Percentiles rank a stretch among this genome's conserved stretches.
Conservation (phyloP, 1,140 invertebrate species). For the Lepidurus couesii region DNA sequence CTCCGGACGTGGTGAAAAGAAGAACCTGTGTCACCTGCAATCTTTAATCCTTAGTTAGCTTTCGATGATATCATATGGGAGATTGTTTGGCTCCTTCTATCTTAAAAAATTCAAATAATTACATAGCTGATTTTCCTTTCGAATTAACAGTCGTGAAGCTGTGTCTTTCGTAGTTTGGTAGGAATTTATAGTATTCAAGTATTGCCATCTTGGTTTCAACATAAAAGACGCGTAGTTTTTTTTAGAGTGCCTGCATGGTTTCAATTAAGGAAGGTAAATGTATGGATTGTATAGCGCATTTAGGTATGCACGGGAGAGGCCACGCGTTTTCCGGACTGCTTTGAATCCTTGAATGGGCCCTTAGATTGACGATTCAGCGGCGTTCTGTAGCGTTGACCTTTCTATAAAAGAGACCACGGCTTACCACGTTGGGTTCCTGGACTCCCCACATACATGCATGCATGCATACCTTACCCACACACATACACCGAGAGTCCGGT, state of each 20-base stretch:
- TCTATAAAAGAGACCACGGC: constrained; percentile 8
- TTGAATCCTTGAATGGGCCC: constrained; percentile 14
- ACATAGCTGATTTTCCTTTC: too few relatives aligned
- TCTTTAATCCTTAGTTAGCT: not conserved
- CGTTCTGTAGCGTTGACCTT: constrained; percentile 21
- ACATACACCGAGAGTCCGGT: not conserved
- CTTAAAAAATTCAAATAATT: too few relatives aligned
- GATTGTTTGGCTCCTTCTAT: too few relatives aligned
- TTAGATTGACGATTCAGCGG: constrained; percentile 17
- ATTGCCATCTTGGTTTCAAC: not conserved
- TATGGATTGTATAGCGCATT: constrained; percentile 15
- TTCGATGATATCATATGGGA: too few relatives aligned
- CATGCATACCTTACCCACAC: not conserved
- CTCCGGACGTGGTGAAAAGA: not conserved
- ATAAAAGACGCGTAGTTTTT: not conserved
- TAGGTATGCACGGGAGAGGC: not conserved
- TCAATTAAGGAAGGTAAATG: constrained; percentile 1
- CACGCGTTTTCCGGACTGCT: not conserved
- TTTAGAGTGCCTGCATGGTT: not conserved
- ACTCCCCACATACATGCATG: constrained; percentile 7
- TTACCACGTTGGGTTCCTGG: constrained; percentile 6
- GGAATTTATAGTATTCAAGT: not conserved
- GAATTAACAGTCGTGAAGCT: too few relatives aligned
- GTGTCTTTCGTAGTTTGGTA: too few relatives aligned
- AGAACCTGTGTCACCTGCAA: not conserved